Conservation (phyloP, 2,113 vertebrate genomes). For the Hippopotamus amphibius region DNA sequence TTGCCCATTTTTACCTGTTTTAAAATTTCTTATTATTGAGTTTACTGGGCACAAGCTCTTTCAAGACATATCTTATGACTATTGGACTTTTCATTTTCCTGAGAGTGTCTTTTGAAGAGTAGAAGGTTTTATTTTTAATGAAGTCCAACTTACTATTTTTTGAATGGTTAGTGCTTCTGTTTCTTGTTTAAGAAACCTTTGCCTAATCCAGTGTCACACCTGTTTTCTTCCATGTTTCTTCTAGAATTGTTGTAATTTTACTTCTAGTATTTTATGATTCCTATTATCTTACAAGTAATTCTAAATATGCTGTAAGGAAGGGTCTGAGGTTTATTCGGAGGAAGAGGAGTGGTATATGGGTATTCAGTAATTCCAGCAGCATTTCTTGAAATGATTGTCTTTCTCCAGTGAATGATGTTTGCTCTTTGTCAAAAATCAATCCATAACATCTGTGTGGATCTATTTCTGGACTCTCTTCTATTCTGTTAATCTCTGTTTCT, state of each 20-base stretch:
- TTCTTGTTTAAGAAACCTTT: background rate
- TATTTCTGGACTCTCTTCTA: background rate
- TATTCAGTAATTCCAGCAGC: background rate
- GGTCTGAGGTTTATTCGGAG: background rate
- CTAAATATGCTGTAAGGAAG: background rate
- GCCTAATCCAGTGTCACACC: fast-evolving
- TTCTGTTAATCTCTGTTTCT: background rate
- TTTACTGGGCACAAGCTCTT: background rate
- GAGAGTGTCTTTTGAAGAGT: background rate
- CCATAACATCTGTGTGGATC: background rate
- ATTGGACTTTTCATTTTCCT: background rate
- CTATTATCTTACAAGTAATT: background rate
- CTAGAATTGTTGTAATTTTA: background rate
- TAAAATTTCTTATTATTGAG: background rate
- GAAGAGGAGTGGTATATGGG: background rate
- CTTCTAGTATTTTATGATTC: background rate
- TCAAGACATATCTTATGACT: background rate
- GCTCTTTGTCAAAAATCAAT: background rate
- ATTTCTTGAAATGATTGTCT: background rate
- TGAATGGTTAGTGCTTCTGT: background rate
- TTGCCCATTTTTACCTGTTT: background rate
- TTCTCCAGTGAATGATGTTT: background rate
- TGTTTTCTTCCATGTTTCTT: background rate
- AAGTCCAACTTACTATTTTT: background rate
- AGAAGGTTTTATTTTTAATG: background rate